phyloP scores from a whole-genome alignment of 2,113 vertebrate genomes.

The Zosterops japonicus region DNA sequence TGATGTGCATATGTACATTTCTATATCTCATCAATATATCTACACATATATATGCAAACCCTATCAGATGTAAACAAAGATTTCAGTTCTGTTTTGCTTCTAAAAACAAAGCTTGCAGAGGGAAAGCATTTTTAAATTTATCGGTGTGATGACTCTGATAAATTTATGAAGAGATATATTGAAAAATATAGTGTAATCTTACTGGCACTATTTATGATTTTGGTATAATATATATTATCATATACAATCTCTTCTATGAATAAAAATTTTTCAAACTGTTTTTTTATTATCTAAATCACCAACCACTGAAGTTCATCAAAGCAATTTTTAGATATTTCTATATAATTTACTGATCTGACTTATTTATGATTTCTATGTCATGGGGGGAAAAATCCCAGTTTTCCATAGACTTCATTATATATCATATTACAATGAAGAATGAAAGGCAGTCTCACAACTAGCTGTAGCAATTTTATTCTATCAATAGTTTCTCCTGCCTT shows the following conservation, averaged over 20 bases:
- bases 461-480: background rate
- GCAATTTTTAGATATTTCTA: background rate
- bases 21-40: conserved; percentile 9
- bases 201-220: background rate
- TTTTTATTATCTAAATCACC: background rate
- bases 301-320: background rate
- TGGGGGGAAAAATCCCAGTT: background rate
- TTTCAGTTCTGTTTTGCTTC: background rate
- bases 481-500: background rate
- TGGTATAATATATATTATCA: conserved; percentile 55
- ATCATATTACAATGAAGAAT: background rate
- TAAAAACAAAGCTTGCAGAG: background rate
- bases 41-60: background rate
- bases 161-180: background rate
- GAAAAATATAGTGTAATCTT: background rate
- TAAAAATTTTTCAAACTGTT: background rate
- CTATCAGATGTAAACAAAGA: background rate
- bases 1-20: background rate
- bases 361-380: background rate
- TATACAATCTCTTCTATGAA: background rate
- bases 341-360: background rate
- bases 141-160: background rate
- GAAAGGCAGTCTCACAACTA: background rate
- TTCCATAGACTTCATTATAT: background rate
- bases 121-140: background rate